Evolutionary conservation across 1,140 invertebrate species (phyloP), one percentile per base, ranked within the genome.

Genomic region (Agrypnia vestita): DNA sequence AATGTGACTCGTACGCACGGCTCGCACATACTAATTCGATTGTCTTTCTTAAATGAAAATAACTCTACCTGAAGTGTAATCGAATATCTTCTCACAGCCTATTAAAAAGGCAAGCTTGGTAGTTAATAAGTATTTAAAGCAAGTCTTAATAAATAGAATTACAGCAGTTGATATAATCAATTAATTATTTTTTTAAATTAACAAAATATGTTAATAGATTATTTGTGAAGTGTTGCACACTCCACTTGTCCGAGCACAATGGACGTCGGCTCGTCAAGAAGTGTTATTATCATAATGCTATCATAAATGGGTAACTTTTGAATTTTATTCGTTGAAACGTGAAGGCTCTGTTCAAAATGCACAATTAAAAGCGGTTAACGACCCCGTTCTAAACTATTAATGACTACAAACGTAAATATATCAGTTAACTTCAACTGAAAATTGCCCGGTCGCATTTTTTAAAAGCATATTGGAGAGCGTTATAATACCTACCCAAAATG

Each of bases 361-460:
- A 69, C 64, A 69, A 69, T 69, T 69, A 69, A 69, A 69, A 49
- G 15, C 15, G 64, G 64, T 69, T 69, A 69, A 69, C n/a, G 64
- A 69, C 46, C 44, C 15, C 64, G 46, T 69, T 69, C 64, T 69
- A 47, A 69, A 47, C 64, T 69, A 69, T 69, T 69, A 69, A 69
- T 69, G 43, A 69, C 44, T 15, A 21, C 44, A 49, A 69, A 69
- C 44, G 44, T 69, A 69, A 49, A 69, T 69, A 69, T 47, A 69
- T 19, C 21, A 46, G 59, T 43, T 12, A 43, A 13, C 13, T 44
- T 13, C 13, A 43, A 35, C 3, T 25, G 3, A 35, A 64, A 44
- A 64, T 51, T 51, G 49, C 6, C 49, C 49, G 49, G 49, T 4
- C 11, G 3, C 8, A 15, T 51, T 51, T 51, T 51, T 51, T 51